phyloP scores from a whole-genome alignment of 2,888 invertebrate genomes.

The Dilophus febrilis region DNA sequence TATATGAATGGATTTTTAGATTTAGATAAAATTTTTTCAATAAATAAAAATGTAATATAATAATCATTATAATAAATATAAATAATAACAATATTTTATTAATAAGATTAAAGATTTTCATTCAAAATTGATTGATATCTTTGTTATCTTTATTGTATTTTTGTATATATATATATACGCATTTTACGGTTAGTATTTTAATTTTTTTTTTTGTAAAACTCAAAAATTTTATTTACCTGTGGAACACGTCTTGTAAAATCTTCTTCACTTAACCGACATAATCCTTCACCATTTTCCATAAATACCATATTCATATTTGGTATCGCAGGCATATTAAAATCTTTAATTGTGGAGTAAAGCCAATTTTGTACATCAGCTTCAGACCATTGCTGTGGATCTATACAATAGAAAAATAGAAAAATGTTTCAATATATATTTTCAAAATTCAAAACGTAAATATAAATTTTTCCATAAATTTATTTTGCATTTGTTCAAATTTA shows the following conservation, averaged over 20 bases:
- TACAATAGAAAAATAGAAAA: slow-evolving; percentile 16
- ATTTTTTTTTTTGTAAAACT: no score
- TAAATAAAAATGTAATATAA: background rate
- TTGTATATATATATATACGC: no score
- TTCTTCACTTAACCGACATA: slow-evolving; percentile 64
- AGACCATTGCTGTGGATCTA: slow-evolving; percentile 83
- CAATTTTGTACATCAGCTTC: slow-evolving; percentile 71
- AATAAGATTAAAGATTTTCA: no score
- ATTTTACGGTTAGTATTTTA: no score
- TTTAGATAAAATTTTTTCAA: background rate
- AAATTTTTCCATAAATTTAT: no score
- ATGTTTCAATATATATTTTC: no score
- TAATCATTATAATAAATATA: background rate
- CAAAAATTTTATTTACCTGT: slow-evolving; percentile 39
- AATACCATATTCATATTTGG: slow-evolving; percentile 59
- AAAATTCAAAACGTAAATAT: no score
- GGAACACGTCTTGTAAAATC: slow-evolving; percentile 71
- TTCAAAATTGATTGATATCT: slow-evolving; percentile 2
- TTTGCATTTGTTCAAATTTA: no score
- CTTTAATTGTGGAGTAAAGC: slow-evolving; percentile 73
- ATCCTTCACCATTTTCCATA: slow-evolving; percentile 58
- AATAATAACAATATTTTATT: no score
- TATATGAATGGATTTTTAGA: background rate
- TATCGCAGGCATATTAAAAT: slow-evolving; percentile 58
- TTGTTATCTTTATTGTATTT: no score